phyloP scores from a whole-genome alignment of 2,113 vertebrate species.

The Megatriorchis doriae region DNA sequence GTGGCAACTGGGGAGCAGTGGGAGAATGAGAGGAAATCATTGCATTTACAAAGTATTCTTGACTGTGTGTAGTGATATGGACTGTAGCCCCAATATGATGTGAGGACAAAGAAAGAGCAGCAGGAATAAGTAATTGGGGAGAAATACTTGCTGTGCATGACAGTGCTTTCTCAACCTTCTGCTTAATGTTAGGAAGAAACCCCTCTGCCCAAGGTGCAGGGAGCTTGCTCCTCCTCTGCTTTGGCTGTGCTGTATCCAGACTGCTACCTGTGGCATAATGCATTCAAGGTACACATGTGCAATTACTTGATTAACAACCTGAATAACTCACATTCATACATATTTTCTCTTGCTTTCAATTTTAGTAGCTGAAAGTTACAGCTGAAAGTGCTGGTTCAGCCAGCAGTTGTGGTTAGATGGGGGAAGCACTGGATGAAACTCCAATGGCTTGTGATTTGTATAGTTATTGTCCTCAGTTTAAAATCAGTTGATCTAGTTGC shows the following conservation, averaged over 20 bases:
- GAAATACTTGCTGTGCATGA: background rate
- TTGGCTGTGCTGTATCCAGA: background rate
- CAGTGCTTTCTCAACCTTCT: background rate
- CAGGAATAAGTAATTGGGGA: background rate
- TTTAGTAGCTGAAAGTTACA: background rate
- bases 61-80: accelerated
- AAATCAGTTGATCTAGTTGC: background rate
- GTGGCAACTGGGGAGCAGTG: background rate
- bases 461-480: background rate
- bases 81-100: accelerated
- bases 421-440: background rate
- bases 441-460: background rate
- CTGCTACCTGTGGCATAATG: background rate
- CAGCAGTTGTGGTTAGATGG: background rate
- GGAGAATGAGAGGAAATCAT: background rate
- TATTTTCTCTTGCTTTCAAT: background rate
- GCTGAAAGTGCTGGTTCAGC: background rate
- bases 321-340: background rate
- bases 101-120: background rate
- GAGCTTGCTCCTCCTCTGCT: background rate
- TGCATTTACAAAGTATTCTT: background rate
- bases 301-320: background rate
- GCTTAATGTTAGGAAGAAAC: background rate
- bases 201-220: accelerated
- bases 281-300: accelerated